Conservation (phyloP, 1,140 invertebrate species). For the Atta cephalotes region DNA sequence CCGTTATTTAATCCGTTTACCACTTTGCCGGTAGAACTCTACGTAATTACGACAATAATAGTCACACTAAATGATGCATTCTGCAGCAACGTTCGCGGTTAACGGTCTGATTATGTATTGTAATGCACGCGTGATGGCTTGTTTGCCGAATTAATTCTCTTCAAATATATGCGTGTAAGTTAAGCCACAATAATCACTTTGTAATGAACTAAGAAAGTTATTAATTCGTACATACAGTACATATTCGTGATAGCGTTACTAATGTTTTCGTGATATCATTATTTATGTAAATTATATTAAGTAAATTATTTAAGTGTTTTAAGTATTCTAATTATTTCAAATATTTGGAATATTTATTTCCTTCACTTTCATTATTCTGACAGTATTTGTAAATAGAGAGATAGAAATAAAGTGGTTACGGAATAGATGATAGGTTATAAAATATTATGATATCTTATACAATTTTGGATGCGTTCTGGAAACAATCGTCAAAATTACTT, state of each 20-base stretch:
- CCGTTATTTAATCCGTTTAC: conserved; percentile 28
- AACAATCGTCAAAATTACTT: no score
- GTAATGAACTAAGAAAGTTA: not conserved
- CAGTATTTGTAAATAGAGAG: not conserved
- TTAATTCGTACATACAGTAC: not conserved
- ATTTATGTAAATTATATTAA: not conserved
- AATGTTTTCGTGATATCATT: not conserved
- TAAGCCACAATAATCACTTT: not conserved
- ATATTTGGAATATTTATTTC: not conserved
- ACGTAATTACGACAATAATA: conserved; percentile 46
- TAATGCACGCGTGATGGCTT: not conserved
- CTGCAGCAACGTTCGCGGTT: conserved; percentile 23
- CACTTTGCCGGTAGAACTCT: not conserved
- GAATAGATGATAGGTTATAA: no score
- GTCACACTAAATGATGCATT: not conserved
- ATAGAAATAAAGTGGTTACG: no score
- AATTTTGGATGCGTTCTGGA: no score
- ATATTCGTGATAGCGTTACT: not conserved
- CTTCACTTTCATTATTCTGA: not conserved
- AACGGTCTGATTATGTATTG: conserved; percentile 23
- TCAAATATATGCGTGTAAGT: conserved; percentile 29
- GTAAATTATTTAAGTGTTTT: not conserved
- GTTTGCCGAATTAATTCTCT: conserved; percentile 34
- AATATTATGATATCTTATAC: no score
- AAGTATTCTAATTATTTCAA: no score